A percentile compares a stretch with the other conserved stretches of the same genome.
These are phyloP conservation scores for Drosophila mayaguana DNA, from an alignment of 2,888 invertebrate species.

Conservation along the genomic window DNA sequence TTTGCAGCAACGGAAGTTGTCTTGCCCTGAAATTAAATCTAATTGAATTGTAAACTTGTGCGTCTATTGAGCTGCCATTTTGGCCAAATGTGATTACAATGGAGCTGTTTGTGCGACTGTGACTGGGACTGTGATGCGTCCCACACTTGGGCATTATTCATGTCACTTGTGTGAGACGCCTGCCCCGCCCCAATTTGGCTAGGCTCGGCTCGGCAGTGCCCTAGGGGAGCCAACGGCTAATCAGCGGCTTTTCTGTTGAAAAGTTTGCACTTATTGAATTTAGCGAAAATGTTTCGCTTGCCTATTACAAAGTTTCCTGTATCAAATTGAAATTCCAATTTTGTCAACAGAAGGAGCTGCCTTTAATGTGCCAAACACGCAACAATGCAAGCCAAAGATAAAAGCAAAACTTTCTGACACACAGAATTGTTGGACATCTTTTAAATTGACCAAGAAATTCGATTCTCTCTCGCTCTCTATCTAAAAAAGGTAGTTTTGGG, in stretches of 20 bases:
- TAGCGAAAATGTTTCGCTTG: constrained; percentile 60
- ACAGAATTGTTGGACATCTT: background rate
- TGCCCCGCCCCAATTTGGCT: background rate
- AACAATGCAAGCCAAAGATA: constrained; percentile 28
- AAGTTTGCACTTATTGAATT: constrained; percentile 67
- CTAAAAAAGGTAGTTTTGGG: background rate
- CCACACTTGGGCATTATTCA: constrained; percentile 70
- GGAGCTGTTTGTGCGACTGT: constrained; percentile 1
- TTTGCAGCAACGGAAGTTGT: constrained; percentile 32
- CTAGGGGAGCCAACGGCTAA: constrained; percentile 44
- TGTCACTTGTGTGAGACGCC: constrained; percentile 48
- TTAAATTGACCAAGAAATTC: constrained; percentile 17
- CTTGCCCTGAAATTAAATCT: constrained; percentile 66
- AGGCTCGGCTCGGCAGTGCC: background rate
- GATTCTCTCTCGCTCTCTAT: background rate
- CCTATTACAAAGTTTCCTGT: constrained; percentile 57
- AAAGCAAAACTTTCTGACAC: constrained; percentile 21
- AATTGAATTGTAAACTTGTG: constrained; percentile 73
- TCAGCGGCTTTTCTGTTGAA: constrained; percentile 62
- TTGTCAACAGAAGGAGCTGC: constrained; percentile 10
- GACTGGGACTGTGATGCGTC: constrained; percentile 1
- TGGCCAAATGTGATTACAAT: constrained; percentile 73
- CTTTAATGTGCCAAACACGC: constrained; percentile 30
- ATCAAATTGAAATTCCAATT: constrained; percentile 51
- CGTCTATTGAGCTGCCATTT: constrained; percentile 63